Conservation (phyloP, 2,113 vertebrate genomes). For the Oreochromis aureus region DNA sequence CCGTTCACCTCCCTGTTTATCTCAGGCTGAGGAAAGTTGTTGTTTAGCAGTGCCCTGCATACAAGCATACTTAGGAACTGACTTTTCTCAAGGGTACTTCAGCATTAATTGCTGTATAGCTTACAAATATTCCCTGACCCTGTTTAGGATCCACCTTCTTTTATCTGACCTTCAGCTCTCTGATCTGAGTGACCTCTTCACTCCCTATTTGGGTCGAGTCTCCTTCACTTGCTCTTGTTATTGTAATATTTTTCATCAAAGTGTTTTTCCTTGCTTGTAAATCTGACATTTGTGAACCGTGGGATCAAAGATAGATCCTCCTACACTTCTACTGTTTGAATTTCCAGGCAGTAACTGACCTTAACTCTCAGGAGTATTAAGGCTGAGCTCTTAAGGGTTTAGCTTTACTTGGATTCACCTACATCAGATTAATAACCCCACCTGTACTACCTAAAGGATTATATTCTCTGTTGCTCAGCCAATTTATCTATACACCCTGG, state of each 20-base stretch:
- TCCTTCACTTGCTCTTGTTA: background rate
- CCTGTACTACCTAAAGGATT: background rate
- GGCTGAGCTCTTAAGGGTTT: background rate
- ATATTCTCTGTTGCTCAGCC: background rate
- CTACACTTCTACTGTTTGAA: background rate
- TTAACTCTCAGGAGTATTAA: background rate
- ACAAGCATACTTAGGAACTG: background rate
- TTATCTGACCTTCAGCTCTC: background rate
- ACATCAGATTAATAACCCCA: background rate
- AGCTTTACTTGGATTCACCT: background rate
- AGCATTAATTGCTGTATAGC: background rate
- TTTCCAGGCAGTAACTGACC: background rate
- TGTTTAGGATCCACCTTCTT: background rate
- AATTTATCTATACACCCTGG: background rate
- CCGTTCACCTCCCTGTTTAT: background rate
- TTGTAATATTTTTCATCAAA: conserved; percentile 8
- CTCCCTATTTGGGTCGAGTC: background rate
- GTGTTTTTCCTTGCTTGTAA: background rate
- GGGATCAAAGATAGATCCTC: conserved; percentile 6
- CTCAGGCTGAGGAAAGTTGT: background rate
- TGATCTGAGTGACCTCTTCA: background rate
- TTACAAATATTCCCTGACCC: background rate
- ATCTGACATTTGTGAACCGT: conserved; percentile 7
- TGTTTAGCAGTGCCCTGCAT: background rate
- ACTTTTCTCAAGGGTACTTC: background rate